Evolutionary conservation across 1,140 invertebrate species (phyloP).

Genomic region (Platyura marginata): DNA sequence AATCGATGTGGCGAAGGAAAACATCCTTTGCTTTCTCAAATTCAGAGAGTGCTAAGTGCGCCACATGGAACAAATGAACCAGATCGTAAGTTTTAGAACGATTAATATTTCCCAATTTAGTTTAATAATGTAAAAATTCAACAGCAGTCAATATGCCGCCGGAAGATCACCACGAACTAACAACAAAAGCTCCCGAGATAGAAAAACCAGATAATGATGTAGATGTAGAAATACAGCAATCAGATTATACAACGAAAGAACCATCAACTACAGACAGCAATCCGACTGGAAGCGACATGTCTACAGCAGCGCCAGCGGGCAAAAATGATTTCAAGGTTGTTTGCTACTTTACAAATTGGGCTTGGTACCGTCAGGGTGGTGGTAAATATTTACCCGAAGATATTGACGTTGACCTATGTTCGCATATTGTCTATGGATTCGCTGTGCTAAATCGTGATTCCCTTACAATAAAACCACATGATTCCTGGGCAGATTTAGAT

Average conservation of each 20-base stretch:
- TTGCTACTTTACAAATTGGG: constrained; percentile 90
- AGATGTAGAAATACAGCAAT: too few species aligned
- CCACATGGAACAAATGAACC: constrained; percentile 13
- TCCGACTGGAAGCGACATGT: neutral
- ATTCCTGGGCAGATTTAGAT: constrained; percentile 75
- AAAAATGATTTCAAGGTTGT: constrained; percentile 51
- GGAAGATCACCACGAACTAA: too few species aligned
- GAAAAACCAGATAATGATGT: constrained; percentile 5
- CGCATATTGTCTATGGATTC: constrained; percentile 84
- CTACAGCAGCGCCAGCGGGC: neutral
- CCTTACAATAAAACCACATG: constrained; percentile 64
- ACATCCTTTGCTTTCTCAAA: constrained; percentile 52
- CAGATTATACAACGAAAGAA: neutral
- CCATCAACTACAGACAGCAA: neutral
- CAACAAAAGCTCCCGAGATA: constrained; percentile 6
- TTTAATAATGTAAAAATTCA: too few species aligned
- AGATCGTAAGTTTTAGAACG: constrained; percentile 15
- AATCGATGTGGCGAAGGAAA: constrained; percentile 53
- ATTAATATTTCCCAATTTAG: too few species aligned
- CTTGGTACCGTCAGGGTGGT: constrained; percentile 63
- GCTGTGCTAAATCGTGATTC: constrained; percentile 62
- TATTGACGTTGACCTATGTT: constrained; percentile 69
- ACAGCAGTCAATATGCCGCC: too few species aligned
- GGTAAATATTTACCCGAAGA: constrained; percentile 71
- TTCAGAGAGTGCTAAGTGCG: constrained; percentile 39